Evolutionary conservation across 2,113 vertebrate genomes (phyloP).

Genomic region (Entelurus aequoreus): DNA sequence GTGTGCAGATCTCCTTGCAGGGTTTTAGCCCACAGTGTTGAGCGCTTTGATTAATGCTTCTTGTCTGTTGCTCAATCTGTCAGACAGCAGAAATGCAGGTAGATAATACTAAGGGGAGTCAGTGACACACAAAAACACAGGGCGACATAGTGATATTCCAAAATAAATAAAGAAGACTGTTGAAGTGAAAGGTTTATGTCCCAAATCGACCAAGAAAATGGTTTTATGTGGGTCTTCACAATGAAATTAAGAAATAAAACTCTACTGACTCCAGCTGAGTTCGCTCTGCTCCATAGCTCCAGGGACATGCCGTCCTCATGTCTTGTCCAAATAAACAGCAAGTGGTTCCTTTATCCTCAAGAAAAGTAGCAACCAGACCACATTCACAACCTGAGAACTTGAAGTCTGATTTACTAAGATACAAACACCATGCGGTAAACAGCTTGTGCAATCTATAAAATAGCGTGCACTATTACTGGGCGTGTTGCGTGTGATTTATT

Average conservation of each 20-base stretch:
- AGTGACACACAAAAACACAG: constrained; percentile 8
- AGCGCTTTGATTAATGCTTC: constrained; percentile 40
- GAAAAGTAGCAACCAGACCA: not conserved
- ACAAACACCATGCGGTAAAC: too few species aligned
- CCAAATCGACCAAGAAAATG: constrained; percentile 40
- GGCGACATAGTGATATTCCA: not conserved
- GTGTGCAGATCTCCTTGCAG: not conserved
- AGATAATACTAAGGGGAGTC: constrained; percentile 5
- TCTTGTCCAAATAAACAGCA: not conserved
- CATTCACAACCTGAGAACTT: not conserved
- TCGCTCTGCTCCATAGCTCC: constrained; percentile 7
- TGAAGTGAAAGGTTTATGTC: constrained; percentile 41
- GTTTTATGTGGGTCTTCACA: constrained; percentile 35
- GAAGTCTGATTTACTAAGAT: not conserved
- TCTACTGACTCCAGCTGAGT: constrained; percentile 31
- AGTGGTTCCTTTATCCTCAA: not conserved
- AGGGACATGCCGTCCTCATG: constrained; percentile 10
- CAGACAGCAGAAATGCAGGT: constrained; percentile 8
- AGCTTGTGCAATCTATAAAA: too few species aligned
- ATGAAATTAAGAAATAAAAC: constrained; percentile 30
- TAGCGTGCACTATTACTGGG: too few species aligned
- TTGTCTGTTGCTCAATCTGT: constrained; percentile 12
- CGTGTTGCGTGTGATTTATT: too few species aligned
- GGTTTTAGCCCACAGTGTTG: constrained; percentile 14
- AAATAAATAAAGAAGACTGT: not conserved